Evolutionary conservation across 1,140 invertebrate species (phyloP).

Genomic region (Dolichoris vasculosae): DNA sequence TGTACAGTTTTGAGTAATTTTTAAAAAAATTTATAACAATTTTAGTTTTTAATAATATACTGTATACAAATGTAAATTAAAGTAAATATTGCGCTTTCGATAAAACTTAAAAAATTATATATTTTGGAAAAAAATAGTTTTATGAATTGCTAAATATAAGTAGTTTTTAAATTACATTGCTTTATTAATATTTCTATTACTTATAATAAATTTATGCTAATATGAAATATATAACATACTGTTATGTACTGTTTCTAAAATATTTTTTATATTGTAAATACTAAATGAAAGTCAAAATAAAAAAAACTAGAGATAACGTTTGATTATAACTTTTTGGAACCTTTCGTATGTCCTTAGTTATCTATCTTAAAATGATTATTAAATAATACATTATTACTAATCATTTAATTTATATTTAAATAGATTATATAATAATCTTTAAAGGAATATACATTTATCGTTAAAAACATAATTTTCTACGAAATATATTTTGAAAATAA

Average conservation of each 20-base stretch:
- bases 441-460: too few relatives aligned
- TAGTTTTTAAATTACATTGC: not conserved
- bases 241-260: not conserved
- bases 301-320: not conserved
- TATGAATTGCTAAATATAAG: not conserved
- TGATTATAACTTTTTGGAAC: not conserved
- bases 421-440: too few relatives aligned
- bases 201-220: not conserved
- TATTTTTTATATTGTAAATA: constrained; percentile 21
- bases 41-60: not conserved
- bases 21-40: not conserved
- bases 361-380: not conserved
- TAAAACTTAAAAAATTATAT: not conserved
- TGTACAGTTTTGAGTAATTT: too few relatives aligned
- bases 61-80: not conserved
- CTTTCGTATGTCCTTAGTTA: not conserved
- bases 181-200: not conserved
- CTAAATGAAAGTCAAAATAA: not conserved
- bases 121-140: not conserved
- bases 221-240: not conserved
- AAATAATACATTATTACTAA: not conserved
- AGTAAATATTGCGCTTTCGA: not conserved
- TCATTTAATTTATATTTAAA: too few relatives aligned
- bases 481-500: too few relatives aligned
- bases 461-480: too few relatives aligned